Percentiles rank a stretch among this genome's conserved stretches.
These are phyloP conservation scores for Rhodophaea formosa DNA, from an alignment of 2,888 invertebrate genomes.

Conservation along the genomic window DNA sequence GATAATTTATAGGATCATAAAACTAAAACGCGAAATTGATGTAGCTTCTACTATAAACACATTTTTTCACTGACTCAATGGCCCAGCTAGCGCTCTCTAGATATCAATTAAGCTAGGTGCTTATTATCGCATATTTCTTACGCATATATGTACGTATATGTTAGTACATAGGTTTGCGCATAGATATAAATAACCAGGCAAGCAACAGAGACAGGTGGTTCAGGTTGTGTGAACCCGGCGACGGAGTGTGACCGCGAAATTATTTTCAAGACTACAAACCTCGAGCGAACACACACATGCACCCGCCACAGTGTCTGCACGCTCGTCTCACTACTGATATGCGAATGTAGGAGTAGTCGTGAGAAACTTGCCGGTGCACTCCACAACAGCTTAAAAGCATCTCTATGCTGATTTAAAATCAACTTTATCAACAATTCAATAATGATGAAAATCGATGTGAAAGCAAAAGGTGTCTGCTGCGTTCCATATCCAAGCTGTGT, in stretches of 20 bases:
- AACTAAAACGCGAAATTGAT: slow-evolving; percentile 7
- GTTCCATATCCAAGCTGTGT: slow-evolving; percentile 41
- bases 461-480: slow-evolving; percentile 56
- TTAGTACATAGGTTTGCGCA: slow-evolving; percentile 64
- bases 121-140: slow-evolving; percentile 42
- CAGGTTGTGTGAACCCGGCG: slow-evolving; percentile 76
- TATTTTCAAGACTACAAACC: slow-evolving; percentile 81
- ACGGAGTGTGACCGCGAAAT: slow-evolving; percentile 80
- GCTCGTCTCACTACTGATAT: slow-evolving; percentile 66
- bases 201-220: slow-evolving; percentile 77
- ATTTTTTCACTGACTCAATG: slow-evolving; percentile 27
- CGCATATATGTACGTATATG: slow-evolving; percentile 32
- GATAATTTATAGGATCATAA: slow-evolving; percentile 19
- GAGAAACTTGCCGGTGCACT: slow-evolving; percentile 70
- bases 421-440: slow-evolving; percentile 39
- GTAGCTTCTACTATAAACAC: slow-evolving; percentile 14
- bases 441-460: slow-evolving; percentile 35
- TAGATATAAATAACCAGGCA: slow-evolving; percentile 80
- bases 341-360: slow-evolving; percentile 74
- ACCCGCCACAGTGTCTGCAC: slow-evolving; percentile 48
- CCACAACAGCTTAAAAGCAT: slow-evolving; percentile 41
- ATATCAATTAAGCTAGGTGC: slow-evolving; percentile 41
- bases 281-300: slow-evolving; percentile 58
- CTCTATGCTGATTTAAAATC: slow-evolving; percentile 38
- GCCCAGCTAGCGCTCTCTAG: slow-evolving; percentile 27